Evolutionary conservation across 1,140 invertebrate genomes (phyloP), one percentile per base, ranked within the genome.

Genomic region (Cepaea nemoralis): DNA sequence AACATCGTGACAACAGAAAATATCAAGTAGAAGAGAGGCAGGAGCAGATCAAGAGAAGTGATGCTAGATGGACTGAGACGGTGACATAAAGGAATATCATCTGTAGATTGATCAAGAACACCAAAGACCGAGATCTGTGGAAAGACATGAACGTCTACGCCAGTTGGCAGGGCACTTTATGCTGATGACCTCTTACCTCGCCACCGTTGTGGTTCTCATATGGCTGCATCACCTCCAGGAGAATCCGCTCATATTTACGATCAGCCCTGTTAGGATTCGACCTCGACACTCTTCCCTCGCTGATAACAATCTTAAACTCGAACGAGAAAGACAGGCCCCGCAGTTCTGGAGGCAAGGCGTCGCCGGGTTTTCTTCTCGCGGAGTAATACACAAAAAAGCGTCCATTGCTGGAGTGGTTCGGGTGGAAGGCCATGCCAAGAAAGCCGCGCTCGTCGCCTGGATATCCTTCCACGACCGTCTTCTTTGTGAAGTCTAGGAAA

Each of bases 121-220:
- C n/a, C n/a, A n/a, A n/a, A n/a, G n/a, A n/a, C n/a, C n/a, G n/a
- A n/a, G n/a, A n/a, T n/a, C n/a, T n/a, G n/a, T n/a, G n/a, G n/a
- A n/a, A n/a, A n/a, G n/a, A n/a, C n/a, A n/a, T n/a, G n/a, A n/a
- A n/a, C n/a, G n/a, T n/a, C n/a, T n/a, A n/a, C n/a, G n/a, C n/a
- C n/a, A n/a, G n/a, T n/a, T n/a, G n/a, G n/a, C n/a, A n/a, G n/a
- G n/a, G n/a, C n/a, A n/a, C n/a, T n/a, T n/a, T n/a, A n/a, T n/a
- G 33, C 14, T 39, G 33, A 40, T 37, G 55, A 16, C n/a, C n/a
- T n/a, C n/a, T 80, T 80, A 91, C 90, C 88, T 90, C 88, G 37
- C 90, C 90, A 22, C 90, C 90, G 80, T 91, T 91, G 79, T 91
- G 90, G 69, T 90, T 90, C 71, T 85, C 84, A 66, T 83, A 89